Evolutionary conservation across 2,113 vertebrate species (phyloP), one percentile per base, ranked within the genome.

Genomic region (Herpetotheres cachinnans): DNA sequence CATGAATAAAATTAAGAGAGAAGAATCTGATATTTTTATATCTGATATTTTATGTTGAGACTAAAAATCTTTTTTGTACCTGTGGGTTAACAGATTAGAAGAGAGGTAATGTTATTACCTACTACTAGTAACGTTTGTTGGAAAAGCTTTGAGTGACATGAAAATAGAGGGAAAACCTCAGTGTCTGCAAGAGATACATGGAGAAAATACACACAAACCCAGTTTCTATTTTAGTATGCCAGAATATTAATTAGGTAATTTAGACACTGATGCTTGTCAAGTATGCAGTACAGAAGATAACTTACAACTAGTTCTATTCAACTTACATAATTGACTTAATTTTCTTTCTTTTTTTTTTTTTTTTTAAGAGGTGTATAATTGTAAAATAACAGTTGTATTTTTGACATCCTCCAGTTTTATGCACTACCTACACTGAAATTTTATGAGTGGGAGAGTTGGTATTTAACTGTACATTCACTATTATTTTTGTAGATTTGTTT

Each of bases 281-380:
- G 9, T 67, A 56, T 11, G 10, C 6, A 58, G 18, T 62, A 46
- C 18, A 82, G 44, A 63, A 18, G 25, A 29, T 36, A 74, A 61
- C 5, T 50, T 73, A 27, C 5, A 61, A 55, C 15, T 65, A 22
- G 27, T 66, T 92, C 5, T 6, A 44, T 78, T 65, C 26, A 82
- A 2, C 15, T 61, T 52, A 20, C 0, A 5, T 29, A 61, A 42
- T 38, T 36, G 7, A 1, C 5, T 36, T 46, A 2, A 32, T 26
- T 40, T n/a, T 2, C 16, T 36, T 8, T n/a, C 44, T 38, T 46
- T 20, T 25, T 27, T 26, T 40, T 34, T 32, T 52, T 21, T 22
- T 52, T 47, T 56, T 20, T 8, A 20, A 38, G 17, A 61, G 16
- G 17, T 69, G 26, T 17, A 32, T 34, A 62, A 47, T 40, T 54